Evolutionary conservation across 2,113 vertebrate species (phyloP).

Genomic region (Limanda limanda): DNA sequence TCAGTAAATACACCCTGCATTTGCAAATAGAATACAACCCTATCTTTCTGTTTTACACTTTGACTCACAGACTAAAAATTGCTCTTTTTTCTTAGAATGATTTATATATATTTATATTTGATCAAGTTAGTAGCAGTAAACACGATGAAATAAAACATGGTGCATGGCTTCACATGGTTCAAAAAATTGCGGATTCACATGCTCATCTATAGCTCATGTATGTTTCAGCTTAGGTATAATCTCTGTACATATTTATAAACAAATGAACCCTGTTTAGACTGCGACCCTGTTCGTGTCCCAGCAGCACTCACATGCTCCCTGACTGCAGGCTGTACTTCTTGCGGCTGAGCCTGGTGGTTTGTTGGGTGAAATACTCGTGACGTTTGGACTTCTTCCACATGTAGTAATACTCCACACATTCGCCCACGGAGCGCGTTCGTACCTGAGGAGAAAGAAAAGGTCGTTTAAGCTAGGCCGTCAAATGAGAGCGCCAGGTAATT

Average conservation of each 20-base stretch:
- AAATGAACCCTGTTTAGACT: neutral
- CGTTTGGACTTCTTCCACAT: slow-evolving; percentile 97
- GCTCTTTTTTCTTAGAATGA: no score
- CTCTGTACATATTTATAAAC: neutral
- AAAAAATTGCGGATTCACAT: neutral
- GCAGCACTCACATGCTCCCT: slow-evolving; percentile 87
- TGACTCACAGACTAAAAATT: no score
- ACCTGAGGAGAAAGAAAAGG: slow-evolving; percentile 81
- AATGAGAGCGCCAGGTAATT: neutral
- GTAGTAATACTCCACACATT: slow-evolving; percentile 98
- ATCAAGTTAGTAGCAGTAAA: no score
- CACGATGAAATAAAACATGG: no score
- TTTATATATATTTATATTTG: no score
- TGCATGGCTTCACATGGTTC: neutral
- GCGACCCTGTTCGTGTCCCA: no score
- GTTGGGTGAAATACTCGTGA: slow-evolving; percentile 93
- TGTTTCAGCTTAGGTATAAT: neutral
- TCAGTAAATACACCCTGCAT: no score
- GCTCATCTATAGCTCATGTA: neutral
- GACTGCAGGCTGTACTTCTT: slow-evolving; percentile 90
- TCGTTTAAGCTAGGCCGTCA: neutral
- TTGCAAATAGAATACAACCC: no score
- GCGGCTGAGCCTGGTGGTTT: slow-evolving; percentile 89
- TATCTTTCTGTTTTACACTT: no score
- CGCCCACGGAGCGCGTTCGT: slow-evolving; percentile 93